Evolutionary conservation across 1,140 invertebrate genomes (phyloP), one percentile per base, ranked within the genome.

Genomic region (Araneus ventricosus): DNA sequence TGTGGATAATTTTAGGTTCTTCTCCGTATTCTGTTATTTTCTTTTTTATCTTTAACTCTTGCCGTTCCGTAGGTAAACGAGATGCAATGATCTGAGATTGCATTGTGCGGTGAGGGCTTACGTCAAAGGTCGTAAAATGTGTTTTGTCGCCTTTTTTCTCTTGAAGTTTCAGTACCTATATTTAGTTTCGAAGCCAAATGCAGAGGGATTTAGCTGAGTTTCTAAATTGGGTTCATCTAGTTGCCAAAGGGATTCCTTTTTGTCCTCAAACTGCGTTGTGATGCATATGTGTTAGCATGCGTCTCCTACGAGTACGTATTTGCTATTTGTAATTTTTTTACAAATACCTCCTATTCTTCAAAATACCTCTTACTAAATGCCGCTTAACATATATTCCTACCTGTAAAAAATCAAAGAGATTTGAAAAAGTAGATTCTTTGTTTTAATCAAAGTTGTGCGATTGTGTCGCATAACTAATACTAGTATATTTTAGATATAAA

Each of bases 161-260:
- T 34, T 27, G 27, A 70, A 75, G 39, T n/a, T 79, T 52, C 22
- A 34, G 41, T 41, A 17, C 39, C 88, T 90, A 90, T 80, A 79
- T 90, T 90, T 90, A 90, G 88, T 27, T 88, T 39, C 34, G 27
- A 57, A 90, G 52, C 41, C 67, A 57, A 90, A 90, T 70, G 88
- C 67, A 59, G 88, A 80, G 70, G 87, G 88, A 80, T 90, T 90
- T 27, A 57, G 67, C 70, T 90, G 17, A 34, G 88, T 90, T 90
- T 90, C 88, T 90, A 90, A 90, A 45, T 79, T 90, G 41, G 45
- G 45, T 41, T 90, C 37, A 67, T 27, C 45, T 37, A 57, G 67
- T 57, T 79, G 75, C 67, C 67, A 90, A 79, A 67, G 27, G 39
- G 67, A 59, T 79, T 79, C 45, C 88, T 45, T 90, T 88, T 90